Conservation (phyloP, 2,888 invertebrate genomes). For the Zeuzera pyrina region DNA sequence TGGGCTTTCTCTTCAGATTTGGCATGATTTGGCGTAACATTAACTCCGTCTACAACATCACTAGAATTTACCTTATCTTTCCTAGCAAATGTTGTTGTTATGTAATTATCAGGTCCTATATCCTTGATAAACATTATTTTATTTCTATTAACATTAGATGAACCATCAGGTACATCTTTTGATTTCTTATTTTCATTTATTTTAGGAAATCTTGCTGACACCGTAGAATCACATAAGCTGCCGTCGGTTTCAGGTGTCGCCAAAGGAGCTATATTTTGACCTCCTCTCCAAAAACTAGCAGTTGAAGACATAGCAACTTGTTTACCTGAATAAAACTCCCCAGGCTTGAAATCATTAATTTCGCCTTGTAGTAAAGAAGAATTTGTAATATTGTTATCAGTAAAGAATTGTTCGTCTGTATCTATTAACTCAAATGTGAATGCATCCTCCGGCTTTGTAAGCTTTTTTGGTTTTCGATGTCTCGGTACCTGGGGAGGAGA, state of each 20-base stretch:
- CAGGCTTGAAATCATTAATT: slow-evolving; percentile 61
- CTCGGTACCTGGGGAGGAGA: slow-evolving; percentile 80
- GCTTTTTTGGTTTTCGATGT: slow-evolving; percentile 78
- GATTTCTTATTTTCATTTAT: slow-evolving; percentile 53
- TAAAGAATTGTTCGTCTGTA: slow-evolving; percentile 79
- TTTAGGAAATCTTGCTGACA: slow-evolving; percentile 67
- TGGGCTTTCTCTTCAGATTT: slow-evolving; percentile 66
- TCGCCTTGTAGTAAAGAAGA: slow-evolving; percentile 51
- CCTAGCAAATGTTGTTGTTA: slow-evolving; percentile 76
- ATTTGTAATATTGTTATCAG: slow-evolving; percentile 63
- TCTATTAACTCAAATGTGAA: slow-evolving; percentile 90
- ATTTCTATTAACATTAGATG: slow-evolving; percentile 59
- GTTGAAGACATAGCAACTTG: slow-evolving; percentile 50
- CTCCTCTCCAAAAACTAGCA: slow-evolving; percentile 51
- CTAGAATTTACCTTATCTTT: slow-evolving; percentile 40
- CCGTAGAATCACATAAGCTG: slow-evolving; percentile 70
- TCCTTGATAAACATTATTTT: slow-evolving; percentile 76
- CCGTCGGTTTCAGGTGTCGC: slow-evolving; percentile 76
- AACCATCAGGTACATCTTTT: slow-evolving; percentile 55
- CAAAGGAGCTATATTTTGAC: slow-evolving; percentile 68
- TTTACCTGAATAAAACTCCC: slow-evolving; percentile 64
- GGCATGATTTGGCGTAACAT: slow-evolving; percentile 49
- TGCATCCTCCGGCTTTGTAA: slow-evolving; percentile 79
- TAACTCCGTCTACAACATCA: slow-evolving; percentile 42
- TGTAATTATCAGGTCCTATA: slow-evolving; percentile 82